These are phyloP conservation scores for Lordiphosa fenestrarum DNA, from an alignment of 2,888 invertebrate species.

Conservation along the genomic window DNA sequence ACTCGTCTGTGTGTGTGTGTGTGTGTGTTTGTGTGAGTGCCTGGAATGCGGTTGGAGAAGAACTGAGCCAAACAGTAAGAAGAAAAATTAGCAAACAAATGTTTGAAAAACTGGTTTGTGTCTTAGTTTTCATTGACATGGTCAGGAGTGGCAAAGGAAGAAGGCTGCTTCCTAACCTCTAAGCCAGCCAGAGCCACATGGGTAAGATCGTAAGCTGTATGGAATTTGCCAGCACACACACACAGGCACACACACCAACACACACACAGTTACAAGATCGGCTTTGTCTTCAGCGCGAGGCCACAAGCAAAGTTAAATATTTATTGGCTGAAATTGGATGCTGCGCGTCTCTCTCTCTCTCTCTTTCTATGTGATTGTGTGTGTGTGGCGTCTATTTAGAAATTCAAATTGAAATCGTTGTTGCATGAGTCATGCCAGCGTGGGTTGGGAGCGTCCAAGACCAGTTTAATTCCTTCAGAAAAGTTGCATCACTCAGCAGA, in stretches of 20 bases:
- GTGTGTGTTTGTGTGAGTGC: constrained; percentile 26
- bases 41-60: constrained; percentile 60
- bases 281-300: constrained; percentile 47
- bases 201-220: constrained; percentile 53
- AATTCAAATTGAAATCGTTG: constrained; percentile 69
- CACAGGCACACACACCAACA: constrained; percentile 23
- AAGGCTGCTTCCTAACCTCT: constrained; percentile 51
- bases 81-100: constrained; percentile 47
- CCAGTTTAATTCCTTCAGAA: constrained; percentile 22
- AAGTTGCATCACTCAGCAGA: constrained; percentile 70
- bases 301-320: constrained; percentile 41
- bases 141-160: constrained; percentile 29
- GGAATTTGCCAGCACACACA: constrained; percentile 50
- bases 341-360: constrained; percentile 46
- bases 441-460: constrained; percentile 34
- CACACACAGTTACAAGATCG: constrained; percentile 49
- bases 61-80: constrained; percentile 55
- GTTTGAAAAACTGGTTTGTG: constrained; percentile 62
- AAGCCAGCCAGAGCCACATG: constrained; percentile 46
- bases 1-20: constrained; percentile 24
- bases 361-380: constrained; percentile 28
- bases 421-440: constrained; percentile 62
- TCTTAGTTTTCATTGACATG: constrained; percentile 60
- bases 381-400: constrained; percentile 62
- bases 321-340: constrained; percentile 72